Conservation (phyloP, 2,888 invertebrate genomes). For the Ypsolopha scabrella region DNA sequence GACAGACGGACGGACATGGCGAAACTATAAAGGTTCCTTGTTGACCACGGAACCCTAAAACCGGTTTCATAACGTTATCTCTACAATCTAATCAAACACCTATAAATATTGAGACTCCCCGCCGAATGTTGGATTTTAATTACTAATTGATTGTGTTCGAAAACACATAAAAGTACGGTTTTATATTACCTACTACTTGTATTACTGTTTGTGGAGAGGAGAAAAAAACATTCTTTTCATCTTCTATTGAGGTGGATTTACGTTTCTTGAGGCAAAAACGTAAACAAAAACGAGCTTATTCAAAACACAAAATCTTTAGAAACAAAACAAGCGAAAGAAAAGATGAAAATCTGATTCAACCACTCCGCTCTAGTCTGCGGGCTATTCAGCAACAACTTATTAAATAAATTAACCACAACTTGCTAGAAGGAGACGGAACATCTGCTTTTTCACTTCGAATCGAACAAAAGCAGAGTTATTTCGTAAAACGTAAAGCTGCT, state of each 20-base stretch:
- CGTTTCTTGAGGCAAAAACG: not conserved
- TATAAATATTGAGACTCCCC: not conserved
- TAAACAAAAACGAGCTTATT: not conserved
- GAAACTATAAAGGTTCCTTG: too few species aligned
- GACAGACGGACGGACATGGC: too few species aligned
- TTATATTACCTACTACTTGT: too few species aligned
- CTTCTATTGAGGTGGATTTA: too few species aligned
- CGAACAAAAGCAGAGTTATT: constrained; percentile 53
- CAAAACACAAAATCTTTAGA: constrained; percentile 11
- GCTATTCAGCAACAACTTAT: constrained; percentile 65
- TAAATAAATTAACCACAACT: constrained; percentile 67
- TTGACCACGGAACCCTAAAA: too few species aligned
- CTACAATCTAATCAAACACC: not conserved
- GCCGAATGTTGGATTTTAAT: not conserved
- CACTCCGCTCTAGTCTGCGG: constrained; percentile 28
- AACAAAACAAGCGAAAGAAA: constrained; percentile 36
- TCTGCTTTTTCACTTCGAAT: constrained; percentile 20
- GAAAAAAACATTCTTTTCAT: not conserved
- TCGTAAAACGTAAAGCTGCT: constrained; percentile 51
- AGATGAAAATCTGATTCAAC: constrained; percentile 39
- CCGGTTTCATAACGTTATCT: too few species aligned
- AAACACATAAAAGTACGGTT: not conserved
- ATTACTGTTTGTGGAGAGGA: too few species aligned
- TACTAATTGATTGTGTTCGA: not conserved
- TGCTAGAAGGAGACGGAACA: constrained; percentile 40